These are phyloP conservation scores for Drosophila peninsularis DNA, from an alignment of 2,888 invertebrate species.

Conservation along the genomic window DNA sequence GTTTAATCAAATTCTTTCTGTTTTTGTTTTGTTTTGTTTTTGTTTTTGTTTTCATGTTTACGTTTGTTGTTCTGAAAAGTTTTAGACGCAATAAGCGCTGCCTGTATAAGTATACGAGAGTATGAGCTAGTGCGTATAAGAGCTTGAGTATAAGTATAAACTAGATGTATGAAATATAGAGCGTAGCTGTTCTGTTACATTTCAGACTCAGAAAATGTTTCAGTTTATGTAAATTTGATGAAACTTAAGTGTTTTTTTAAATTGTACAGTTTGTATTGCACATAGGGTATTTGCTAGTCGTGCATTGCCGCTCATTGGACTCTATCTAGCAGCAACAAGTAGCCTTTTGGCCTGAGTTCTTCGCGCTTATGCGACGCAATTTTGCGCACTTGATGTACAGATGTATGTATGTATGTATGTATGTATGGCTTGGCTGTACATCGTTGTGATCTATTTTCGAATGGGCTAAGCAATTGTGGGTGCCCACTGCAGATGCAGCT, in stretches of 20 bases:
- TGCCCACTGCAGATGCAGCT: conserved; percentile 24
- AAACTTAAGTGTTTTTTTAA: too few species aligned
- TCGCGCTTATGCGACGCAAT: conserved; percentile 43
- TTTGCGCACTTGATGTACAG: conserved; percentile 18
- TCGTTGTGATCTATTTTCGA: conserved; percentile 43
- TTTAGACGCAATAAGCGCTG: conserved; percentile 5
- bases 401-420: not conserved
- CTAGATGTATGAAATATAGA: too few species aligned
- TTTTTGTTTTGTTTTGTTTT: conserved; percentile 14
- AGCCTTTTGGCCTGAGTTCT: conserved; percentile 6
- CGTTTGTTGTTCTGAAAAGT: conserved; percentile 19
- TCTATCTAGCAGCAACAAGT: conserved; percentile 48
- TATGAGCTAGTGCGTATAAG: not conserved
- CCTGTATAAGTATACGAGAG: not conserved
- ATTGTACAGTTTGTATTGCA: too few species aligned
- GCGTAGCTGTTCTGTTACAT: too few species aligned
- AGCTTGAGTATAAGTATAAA: too few species aligned
- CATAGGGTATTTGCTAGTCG: not conserved
- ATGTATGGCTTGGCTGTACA: conserved; percentile 6
- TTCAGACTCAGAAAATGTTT: not conserved
- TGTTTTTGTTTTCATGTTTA: conserved; percentile 40
- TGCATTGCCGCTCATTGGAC: not conserved
- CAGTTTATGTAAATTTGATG: not conserved
- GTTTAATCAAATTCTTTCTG: conserved; percentile 9
- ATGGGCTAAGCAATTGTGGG: conserved; percentile 29